These are phyloP conservation scores for Tadarida brasiliensis DNA, from an alignment of 2,797 vertebrate genomes.

Conservation along the genomic window DNA sequence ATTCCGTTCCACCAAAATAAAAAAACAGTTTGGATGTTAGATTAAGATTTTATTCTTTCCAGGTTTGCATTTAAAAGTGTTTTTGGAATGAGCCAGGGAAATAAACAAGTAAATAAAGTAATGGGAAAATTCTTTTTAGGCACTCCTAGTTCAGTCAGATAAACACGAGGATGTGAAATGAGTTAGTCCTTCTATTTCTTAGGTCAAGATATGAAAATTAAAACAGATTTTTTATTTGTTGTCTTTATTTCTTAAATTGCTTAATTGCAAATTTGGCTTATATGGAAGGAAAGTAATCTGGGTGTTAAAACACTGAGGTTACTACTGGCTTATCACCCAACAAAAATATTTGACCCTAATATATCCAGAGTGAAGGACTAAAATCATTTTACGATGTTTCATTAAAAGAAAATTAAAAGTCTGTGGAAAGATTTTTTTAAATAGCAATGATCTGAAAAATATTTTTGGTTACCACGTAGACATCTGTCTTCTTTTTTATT, in stretches of 20 bases:
- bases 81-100: conserved; percentile 60
- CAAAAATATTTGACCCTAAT: conserved; percentile 64
- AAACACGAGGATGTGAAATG: conserved; percentile 50
- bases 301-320: conserved; percentile 63
- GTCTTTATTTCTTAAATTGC: conserved; percentile 68
- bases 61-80: conserved; percentile 42
- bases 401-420: conserved; percentile 61
- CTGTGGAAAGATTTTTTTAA: conserved; percentile 34
- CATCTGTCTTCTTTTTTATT: conserved; percentile 49
- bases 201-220: conserved; percentile 55
- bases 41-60: conserved; percentile 27
- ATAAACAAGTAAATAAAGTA: conserved; percentile 69
- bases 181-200: conserved; percentile 50
- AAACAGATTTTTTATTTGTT: conserved; percentile 62
- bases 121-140: conserved; percentile 67
- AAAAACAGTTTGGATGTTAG: not conserved
- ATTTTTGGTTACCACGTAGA: conserved; percentile 50
- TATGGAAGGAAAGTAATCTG: conserved; percentile 46
- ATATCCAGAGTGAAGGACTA: conserved; percentile 35
- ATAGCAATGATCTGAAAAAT: conserved; percentile 59
- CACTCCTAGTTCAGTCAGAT: conserved; percentile 56
- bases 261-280: conserved; percentile 66
- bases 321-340: conserved; percentile 65
- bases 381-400: conserved; percentile 60
- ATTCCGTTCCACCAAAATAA: conserved; percentile 53